Evolutionary conservation across 2,113 vertebrate genomes (phyloP).

Genomic region (Monopterus albus): DNA sequence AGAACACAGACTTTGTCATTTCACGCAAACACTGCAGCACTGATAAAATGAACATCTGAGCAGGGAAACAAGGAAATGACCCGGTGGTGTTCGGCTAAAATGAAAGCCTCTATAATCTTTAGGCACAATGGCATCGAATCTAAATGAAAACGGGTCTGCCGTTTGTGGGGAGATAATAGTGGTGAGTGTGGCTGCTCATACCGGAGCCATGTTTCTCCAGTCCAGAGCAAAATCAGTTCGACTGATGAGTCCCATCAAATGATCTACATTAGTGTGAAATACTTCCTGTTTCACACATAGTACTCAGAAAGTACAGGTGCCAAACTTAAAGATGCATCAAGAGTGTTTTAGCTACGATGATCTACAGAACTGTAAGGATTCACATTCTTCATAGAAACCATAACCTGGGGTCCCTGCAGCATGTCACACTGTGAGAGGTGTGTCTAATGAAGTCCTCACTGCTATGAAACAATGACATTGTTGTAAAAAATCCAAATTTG

Average conservation of each 20-base stretch:
- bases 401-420: no score
- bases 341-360: not conserved
- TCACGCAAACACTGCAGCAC: not conserved
- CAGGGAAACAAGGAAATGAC: conserved; percentile 8
- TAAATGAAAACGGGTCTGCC: not conserved
- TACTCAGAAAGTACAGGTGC: not conserved
- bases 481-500: no score
- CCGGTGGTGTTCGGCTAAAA: not conserved
- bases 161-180: not conserved
- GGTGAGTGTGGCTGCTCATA: not conserved
- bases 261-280: not conserved
- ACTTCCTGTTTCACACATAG: not conserved
- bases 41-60: conserved; percentile 13
- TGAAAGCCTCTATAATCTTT: conserved; percentile 17
- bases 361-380: not conserved
- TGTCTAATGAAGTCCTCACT: no score
- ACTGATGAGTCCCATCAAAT: not conserved
- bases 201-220: not conserved
- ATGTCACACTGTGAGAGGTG: no score
- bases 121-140: not conserved
- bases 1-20: not conserved
- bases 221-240: not conserved
- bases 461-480: no score
- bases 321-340: not conserved
- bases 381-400: no score